A percentile compares a stretch with the other conserved stretches of the same genome.
These are phyloP conservation scores for Montipora sp. DNA, from an alignment of 64 coral and sea anemone species.

Conservation along the genomic window DNA sequence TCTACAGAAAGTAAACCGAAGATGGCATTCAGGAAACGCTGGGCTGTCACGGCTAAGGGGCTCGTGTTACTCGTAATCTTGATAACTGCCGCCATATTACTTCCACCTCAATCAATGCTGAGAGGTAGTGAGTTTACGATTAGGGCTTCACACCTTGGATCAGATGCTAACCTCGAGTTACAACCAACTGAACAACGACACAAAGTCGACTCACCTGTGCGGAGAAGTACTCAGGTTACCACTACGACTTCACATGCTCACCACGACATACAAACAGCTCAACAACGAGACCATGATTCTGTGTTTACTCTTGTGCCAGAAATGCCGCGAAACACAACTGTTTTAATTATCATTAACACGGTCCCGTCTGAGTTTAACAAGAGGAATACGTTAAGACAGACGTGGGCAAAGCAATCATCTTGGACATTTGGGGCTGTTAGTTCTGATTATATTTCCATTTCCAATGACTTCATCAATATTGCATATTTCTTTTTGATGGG, in stretches of 20 bases:
- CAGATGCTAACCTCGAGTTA: too few relatives aligned
- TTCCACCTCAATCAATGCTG: background rate
- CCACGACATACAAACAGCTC: background rate
- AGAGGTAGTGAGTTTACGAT: background rate
- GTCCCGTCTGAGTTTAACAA: background rate
- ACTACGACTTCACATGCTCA: background rate
- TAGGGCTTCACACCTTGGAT: background rate
- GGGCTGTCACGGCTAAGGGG: too few relatives aligned
- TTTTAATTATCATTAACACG: background rate
- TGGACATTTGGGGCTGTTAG: background rate
- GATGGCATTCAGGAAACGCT: too few relatives aligned
- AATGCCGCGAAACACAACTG: background rate
- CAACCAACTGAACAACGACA: too few relatives aligned
- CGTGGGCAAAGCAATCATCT: background rate
- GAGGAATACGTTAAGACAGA: background rate
- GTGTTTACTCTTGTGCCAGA: background rate
- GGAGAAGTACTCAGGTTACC: too few relatives aligned
- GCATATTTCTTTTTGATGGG: conserved; percentile 34
- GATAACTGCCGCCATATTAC: too few relatives aligned
- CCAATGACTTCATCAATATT: background rate
- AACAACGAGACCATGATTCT: background rate
- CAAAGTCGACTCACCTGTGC: too few relatives aligned
- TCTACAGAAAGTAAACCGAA: too few relatives aligned
- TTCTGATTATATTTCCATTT: background rate
- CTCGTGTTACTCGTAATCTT: too few relatives aligned